Evolutionary conservation across 2,113 vertebrate species (phyloP), one percentile per base, ranked within the genome.

Genomic region (Indri indri): DNA sequence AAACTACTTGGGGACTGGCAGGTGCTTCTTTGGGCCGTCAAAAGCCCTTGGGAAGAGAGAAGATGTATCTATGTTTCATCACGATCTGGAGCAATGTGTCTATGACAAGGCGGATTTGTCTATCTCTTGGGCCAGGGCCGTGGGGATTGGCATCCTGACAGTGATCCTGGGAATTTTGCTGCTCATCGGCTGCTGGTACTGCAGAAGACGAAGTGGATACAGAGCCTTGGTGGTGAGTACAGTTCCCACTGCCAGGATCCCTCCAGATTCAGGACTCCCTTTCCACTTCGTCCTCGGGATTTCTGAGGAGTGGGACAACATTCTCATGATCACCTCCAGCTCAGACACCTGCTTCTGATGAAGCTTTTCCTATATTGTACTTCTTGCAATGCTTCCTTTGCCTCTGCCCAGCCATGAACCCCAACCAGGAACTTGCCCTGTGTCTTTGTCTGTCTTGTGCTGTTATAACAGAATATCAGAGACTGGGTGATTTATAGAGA

Each of bases 121-220:
- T 97, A 34, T 96, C 37, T 98, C 96, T 97, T 74, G 71, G 86
- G 95, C 97, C 98, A 99, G 99, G 99, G 99, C 99, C 1, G 98
- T 99, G 40, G 99, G 99, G 5, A 99, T 99, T 94, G 99, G 98
- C 92, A 97, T 99, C 89, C 98, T 99, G 97, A 98, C 98, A 73
- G 97, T 99, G 87, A 98, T 99, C 95, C 98, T 99, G 93, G 99
- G 98, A 40, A 98, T 99, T 93, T 98, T 99, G 74, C 92, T 99
- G 92, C 98, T 99, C 65, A 97, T 99, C 61, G 98, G 99, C 82
- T 99, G 99, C 95, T 99, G 99, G 99, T 99, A 99, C 96, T 99
- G 99, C 91, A 99, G 98, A 97, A 99, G 98, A 95, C 99, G 99
- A 66, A 99, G 97, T 23, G 99, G 99, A 92, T 99, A 99, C 97